Evolutionary conservation across 2,797 vertebrate species (phyloP), one percentile per base, ranked within the genome.

Genomic region (Sebastes cheni): DNA sequence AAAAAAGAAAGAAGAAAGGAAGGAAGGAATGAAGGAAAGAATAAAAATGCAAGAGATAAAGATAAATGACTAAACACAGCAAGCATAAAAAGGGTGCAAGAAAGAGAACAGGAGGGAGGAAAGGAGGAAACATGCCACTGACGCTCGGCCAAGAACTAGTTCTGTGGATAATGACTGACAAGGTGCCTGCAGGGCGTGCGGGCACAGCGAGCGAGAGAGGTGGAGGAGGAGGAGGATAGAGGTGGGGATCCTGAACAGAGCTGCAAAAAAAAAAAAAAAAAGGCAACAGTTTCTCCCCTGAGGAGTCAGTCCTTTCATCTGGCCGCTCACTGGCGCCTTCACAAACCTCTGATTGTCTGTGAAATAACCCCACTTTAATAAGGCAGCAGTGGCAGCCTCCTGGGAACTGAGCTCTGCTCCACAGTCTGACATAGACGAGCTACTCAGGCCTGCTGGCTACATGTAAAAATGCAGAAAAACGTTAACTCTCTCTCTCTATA

Each of bases 291-390:
- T 96, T 95, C 93, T 96, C 94, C 94, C 96, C 96, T 82, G 95
- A 96, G 96, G 96, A 96, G 95, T 91, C 80, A 65, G 81, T 72
- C 88, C 94, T 96, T 96, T 96, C 93, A 96, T 96, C 93, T 95
- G 87, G 85, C 95, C 95, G 95, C 95, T 95, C 89, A 91, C 95
- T 96, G 96, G 96, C 95, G 96, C 96, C 96, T 95, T 92, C 93
- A 92, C 95, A 96, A 95, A 93, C 94, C 95, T 95, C 95, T 92
- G 95, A 96, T 96, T 96, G 96, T 96, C 96, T 96, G 95, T 95
- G 94, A 95, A 96, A 95, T 95, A 95, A 94, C 92, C 93, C 93
- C 90, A 92, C 94, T 95, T 95, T 93, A 95, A 95, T 94, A 95
- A 95, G 93, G 85, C 89, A 88, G 86, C 89, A 88, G 83, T 64